phyloP scores from a whole-genome alignment of 2,113 vertebrate species.

The Ibidorhyncha struthersii region DNA sequence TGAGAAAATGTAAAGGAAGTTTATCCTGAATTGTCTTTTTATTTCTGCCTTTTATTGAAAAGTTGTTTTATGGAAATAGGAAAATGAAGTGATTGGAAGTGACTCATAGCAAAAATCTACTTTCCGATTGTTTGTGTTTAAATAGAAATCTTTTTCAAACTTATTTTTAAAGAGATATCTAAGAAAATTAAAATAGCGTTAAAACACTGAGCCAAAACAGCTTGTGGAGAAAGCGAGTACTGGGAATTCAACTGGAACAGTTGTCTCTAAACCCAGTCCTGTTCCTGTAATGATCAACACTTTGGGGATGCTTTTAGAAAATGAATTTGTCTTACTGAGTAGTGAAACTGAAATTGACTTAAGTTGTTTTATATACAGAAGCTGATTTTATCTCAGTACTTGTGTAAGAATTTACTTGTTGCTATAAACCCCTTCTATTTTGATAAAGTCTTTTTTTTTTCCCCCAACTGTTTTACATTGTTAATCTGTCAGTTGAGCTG shows the following conservation, averaged over 20 bases:
- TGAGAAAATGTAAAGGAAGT: background rate
- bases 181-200: slow-evolving; percentile 3
- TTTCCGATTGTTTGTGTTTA: background rate
- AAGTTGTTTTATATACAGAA: slow-evolving; percentile 43
- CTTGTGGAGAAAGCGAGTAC: background rate
- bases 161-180: background rate
- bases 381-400: slow-evolving; percentile 38
- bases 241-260: background rate
- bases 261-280: slow-evolving; percentile 27
- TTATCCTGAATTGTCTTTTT: background rate
- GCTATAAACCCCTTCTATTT: slow-evolving; percentile 49
- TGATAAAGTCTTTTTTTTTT: background rate
- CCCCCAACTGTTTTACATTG: slow-evolving; percentile 7
- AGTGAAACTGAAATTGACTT: slow-evolving; percentile 17
- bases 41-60: slow-evolving; percentile 4
- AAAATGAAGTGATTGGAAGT: background rate
- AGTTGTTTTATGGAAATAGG: background rate
- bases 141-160: background rate
- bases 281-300: slow-evolving; percentile 29
- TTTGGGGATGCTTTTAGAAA: slow-evolving; percentile 33
- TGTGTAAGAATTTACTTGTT: slow-evolving; percentile 47
- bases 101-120: background rate
- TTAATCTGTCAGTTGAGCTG: slow-evolving; percentile 44
- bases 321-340: slow-evolving; percentile 2
- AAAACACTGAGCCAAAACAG: slow-evolving; percentile 1